phyloP scores from a whole-genome alignment of 2,888 invertebrate genomes.

The Pemphredon lugubris region DNA sequence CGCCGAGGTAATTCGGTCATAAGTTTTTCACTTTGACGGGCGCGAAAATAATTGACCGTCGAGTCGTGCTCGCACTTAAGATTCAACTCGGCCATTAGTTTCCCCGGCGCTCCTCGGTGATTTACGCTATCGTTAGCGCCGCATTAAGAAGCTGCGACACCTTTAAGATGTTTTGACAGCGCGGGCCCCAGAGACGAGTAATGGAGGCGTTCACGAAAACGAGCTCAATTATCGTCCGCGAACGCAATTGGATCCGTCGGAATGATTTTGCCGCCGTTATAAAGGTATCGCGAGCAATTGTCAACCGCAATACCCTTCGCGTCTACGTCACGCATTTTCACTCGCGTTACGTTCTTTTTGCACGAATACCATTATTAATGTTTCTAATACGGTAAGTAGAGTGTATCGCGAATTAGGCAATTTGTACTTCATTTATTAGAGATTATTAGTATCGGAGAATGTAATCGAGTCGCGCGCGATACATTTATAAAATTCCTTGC shows the following conservation, averaged over 20 bases:
- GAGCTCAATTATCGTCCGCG: constrained; percentile 26
- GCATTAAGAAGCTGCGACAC: constrained; percentile 57
- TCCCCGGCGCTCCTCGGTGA: constrained; percentile 34
- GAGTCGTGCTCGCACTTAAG: neutral
- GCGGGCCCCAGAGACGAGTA: constrained; percentile 8
- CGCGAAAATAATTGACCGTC: constrained; percentile 38
- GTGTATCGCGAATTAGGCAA: too few relatives aligned
- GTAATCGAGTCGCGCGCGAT: too few relatives aligned
- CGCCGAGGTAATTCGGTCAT: constrained; percentile 12
- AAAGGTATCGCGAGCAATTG: too few relatives aligned
- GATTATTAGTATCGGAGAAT: too few relatives aligned
- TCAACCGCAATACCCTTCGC: too few relatives aligned
- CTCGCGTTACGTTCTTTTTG: too few relatives aligned
- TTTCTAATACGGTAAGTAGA: too few relatives aligned
- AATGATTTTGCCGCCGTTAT: too few relatives aligned
- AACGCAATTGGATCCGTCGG: constrained; percentile 13
- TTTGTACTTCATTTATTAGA: too few relatives aligned
- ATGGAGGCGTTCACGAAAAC: constrained; percentile 27
- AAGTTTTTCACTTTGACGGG: constrained; percentile 7
- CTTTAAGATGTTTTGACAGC: constrained; percentile 52
- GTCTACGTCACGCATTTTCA: too few relatives aligned
- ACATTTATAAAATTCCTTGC: too few relatives aligned
- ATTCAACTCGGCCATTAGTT: constrained; percentile 28
- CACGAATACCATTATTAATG: too few relatives aligned
- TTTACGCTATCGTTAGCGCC: constrained; percentile 61